These are phyloP conservation scores for Gryllus longicercus DNA, from an alignment of 2,888 invertebrate species.

Conservation along the genomic window DNA sequence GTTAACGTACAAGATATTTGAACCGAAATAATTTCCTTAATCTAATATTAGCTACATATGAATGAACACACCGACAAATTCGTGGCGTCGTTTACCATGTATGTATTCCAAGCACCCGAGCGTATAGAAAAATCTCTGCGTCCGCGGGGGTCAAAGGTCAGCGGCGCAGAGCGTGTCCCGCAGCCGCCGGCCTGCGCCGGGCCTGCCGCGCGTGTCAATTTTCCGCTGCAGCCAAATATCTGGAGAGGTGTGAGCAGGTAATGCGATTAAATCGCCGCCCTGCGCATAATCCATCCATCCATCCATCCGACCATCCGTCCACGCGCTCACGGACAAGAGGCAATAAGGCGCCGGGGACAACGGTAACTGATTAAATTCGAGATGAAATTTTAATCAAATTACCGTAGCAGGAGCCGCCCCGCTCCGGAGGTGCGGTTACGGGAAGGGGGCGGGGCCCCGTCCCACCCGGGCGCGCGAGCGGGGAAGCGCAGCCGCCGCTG, in stretches of 20 bases:
- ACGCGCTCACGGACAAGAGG: neutral
- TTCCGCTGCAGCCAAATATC: neutral
- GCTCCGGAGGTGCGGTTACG: neutral
- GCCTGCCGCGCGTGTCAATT: neutral
- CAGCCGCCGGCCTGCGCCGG: no score
- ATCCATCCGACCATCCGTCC: neutral
- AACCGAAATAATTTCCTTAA: no score
- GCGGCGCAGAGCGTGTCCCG: no score
- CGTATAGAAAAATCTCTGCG: no score
- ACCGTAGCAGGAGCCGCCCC: neutral
- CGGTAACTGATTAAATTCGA: conserved; percentile 17
- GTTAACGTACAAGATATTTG: no score
- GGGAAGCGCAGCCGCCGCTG: no score
- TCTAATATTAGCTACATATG: no score
- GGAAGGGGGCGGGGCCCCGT: neutral
- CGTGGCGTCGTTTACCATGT: neutral
- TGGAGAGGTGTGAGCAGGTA: neutral
- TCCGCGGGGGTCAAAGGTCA: no score
- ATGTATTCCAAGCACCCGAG: neutral
- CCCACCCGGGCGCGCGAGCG: no score
- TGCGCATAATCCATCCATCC: neutral
- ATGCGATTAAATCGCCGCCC: neutral
- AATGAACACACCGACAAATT: neutral
- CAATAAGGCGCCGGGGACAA: conserved; percentile 17
- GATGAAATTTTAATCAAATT: conserved; percentile 17